Conservation (phyloP, 2,113 vertebrate species). For the Pteronura brasiliensis region DNA sequence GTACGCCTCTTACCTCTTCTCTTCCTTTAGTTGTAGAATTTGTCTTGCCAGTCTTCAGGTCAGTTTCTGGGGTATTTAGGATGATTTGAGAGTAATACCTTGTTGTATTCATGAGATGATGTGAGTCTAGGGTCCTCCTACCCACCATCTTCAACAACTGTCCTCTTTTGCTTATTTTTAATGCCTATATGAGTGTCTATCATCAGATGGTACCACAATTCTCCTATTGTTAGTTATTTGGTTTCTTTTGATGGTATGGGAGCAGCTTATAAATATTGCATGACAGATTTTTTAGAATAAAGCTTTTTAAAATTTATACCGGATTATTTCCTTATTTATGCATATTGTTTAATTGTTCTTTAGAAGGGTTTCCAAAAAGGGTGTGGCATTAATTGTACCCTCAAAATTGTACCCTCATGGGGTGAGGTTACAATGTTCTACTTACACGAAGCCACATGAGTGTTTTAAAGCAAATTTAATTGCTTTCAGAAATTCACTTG, state of each 20-base stretch:
- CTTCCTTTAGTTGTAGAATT: neutral
- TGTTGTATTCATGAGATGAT: neutral
- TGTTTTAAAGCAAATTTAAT: slow-evolving; percentile 56
- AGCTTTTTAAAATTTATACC: neutral
- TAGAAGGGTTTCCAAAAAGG: neutral
- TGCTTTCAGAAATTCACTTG: slow-evolving; percentile 13
- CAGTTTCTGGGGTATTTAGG: neutral
- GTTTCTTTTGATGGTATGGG: neutral
- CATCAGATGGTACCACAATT: neutral
- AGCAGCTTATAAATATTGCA: neutral
- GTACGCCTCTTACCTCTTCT: neutral
- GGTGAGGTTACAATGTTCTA: no score
- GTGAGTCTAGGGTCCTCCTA: neutral
- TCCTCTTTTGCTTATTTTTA: neutral
- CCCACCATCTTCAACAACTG: neutral
- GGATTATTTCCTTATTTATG: slow-evolving; percentile 42
- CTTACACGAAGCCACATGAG: no score
- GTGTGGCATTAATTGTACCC: neutral
- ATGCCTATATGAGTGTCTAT: neutral
- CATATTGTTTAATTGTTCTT: slow-evolving; percentile 24
- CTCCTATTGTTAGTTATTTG: neutral
- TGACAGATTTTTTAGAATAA: neutral
- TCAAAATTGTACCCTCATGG: no score
- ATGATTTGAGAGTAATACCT: neutral
- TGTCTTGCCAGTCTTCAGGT: neutral